Conservation (phyloP, 2,888 invertebrate genomes). For the Leptodirus hochenwartii region DNA sequence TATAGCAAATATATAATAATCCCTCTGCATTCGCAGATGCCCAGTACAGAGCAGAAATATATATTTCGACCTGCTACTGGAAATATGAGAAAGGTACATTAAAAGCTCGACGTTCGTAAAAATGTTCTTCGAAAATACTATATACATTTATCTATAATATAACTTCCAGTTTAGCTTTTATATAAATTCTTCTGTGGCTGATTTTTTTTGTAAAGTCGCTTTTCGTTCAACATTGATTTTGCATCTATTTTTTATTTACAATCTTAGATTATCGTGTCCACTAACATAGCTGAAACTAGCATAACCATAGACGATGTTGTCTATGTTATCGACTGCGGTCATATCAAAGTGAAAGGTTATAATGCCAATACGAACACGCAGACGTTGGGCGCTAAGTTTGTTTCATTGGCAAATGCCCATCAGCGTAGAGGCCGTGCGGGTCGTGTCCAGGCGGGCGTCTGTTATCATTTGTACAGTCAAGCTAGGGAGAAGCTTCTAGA, state of each 20-base stretch:
- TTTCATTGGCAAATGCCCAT: conserved; percentile 64
- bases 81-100: too few relatives aligned
- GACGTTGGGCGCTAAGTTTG: conserved; percentile 60
- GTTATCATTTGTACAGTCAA: conserved; percentile 64
- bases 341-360: conserved; percentile 60
- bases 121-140: too few relatives aligned
- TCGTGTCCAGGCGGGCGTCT: conserved; percentile 69
- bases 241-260: too few relatives aligned
- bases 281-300: conserved; percentile 89
- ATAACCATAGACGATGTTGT: conserved; percentile 93
- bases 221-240: too few relatives aligned
- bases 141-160: too few relatives aligned
- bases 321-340: conserved; percentile 76
- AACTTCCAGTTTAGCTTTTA: too few relatives aligned
- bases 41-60: conserved; percentile 60
- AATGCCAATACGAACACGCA: conserved; percentile 53
- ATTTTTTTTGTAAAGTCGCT: too few relatives aligned
- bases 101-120: too few relatives aligned
- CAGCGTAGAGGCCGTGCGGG: conserved; percentile 82
- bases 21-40: conserved; percentile 76
- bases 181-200: too few relatives aligned
- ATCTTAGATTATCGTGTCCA: conserved; percentile 81
- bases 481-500: conserved; percentile 43
- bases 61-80: conserved; percentile 60
- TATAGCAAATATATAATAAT: conserved; percentile 34